A percentile compares a stretch with the other conserved stretches of the same genome.
phyloP scores from a whole-genome alignment of 2,888 invertebrate species.

The Pedicia rivosa region DNA sequence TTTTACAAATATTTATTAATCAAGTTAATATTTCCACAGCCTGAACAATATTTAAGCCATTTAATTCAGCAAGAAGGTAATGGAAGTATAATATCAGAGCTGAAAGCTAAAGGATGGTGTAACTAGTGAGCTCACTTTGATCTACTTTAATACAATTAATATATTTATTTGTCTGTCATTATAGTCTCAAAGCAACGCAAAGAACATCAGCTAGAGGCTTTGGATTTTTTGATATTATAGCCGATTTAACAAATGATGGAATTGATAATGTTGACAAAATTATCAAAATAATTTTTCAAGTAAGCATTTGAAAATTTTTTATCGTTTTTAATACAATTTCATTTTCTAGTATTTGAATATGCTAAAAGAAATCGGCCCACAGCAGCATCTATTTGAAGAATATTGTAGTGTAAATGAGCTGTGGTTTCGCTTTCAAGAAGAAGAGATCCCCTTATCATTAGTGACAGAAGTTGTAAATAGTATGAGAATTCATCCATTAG shows the following conservation, averaged over 20 bases:
- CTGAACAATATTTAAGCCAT: constrained; percentile 77
- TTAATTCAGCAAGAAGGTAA: constrained; percentile 92
- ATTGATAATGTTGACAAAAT: constrained; percentile 83
- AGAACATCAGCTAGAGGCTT: constrained; percentile 72
- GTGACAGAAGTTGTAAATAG: constrained; percentile 50
- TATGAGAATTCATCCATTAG: constrained; percentile 64
- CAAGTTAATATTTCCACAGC: constrained; percentile 39
- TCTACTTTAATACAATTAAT: neutral
- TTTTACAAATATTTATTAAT: constrained; percentile 5
- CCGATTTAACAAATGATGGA: constrained; percentile 87
- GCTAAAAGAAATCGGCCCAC: constrained; percentile 55
- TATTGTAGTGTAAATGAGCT: constrained; percentile 61
- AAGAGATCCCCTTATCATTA: constrained; percentile 53
- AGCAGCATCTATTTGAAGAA: constrained; percentile 88
- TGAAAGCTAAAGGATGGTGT: constrained; percentile 83
- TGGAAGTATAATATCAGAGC: constrained; percentile 77
- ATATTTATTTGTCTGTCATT: neutral
- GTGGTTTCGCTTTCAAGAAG: constrained; percentile 78
- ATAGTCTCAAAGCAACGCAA: constrained; percentile 63
- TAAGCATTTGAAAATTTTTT: too few species aligned
- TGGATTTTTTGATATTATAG: constrained; percentile 71
- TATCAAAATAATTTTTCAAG: constrained; percentile 61
- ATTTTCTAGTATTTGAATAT: constrained; percentile 83
- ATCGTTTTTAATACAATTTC: too few species aligned
- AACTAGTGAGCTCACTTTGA: constrained; percentile 48